Conservation (phyloP, 2,113 vertebrate species). For the Eudorcas thomsonii region DNA sequence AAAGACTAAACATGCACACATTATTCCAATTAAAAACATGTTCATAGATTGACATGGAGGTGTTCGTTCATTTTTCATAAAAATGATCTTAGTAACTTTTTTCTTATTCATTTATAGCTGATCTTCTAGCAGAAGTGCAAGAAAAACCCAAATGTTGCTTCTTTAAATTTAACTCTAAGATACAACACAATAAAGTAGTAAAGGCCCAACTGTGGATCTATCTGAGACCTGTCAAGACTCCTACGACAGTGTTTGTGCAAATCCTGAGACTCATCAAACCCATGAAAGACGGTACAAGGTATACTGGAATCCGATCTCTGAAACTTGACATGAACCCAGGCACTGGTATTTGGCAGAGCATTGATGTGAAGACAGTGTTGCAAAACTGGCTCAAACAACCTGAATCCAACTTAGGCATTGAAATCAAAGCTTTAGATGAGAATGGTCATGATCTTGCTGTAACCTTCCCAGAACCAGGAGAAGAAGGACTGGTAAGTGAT, state of each 20-base stretch:
- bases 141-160: conserved; percentile 95
- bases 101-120: conserved; percentile 86
- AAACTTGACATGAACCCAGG: conserved; percentile 96
- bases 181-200: conserved; percentile 92
- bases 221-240: conserved; percentile 88
- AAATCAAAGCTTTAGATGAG: conserved; percentile 96
- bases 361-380: conserved; percentile 97
- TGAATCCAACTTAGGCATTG: conserved; percentile 98
- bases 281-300: conserved; percentile 89
- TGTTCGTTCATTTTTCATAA: neutral
- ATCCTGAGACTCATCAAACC: conserved; percentile 94
- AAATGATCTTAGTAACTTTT: conserved; percentile 74
- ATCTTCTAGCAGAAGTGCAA: conserved; percentile 88
- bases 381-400: conserved; percentile 98
- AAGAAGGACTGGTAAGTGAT: conserved; percentile 95
- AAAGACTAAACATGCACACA: neutral
- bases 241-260: conserved; percentile 95
- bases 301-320: conserved; percentile 94
- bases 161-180: conserved; percentile 94
- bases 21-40: neutral
- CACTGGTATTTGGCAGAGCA: conserved; percentile 95
- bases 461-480: conserved; percentile 89
- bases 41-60: neutral
- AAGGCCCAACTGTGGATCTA: conserved; percentile 97
- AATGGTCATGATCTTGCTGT: conserved; percentile 93